Base-by-base conservation (phyloP, 37 sponge, comb jelly and placozoan genomes). In the Crambe crambe region DNA sequence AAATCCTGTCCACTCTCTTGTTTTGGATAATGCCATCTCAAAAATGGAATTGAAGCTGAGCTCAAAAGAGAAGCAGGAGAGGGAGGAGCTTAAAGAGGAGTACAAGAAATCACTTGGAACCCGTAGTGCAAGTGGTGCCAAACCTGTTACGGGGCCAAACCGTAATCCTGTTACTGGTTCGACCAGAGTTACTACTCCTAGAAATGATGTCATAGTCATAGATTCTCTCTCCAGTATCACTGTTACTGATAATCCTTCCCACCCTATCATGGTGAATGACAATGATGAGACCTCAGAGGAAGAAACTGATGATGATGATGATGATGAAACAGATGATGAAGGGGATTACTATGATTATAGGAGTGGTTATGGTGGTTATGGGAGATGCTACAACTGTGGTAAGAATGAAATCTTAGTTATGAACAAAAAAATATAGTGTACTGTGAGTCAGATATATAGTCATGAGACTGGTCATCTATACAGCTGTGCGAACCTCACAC, bases 1-100 rank as follows among this genome's bases (percentile, higher is more conserved):
- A 0, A 56, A 77, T 29, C 89, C 85, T 18, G 86, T 88, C 0
- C 74, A 29, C 42, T 82, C 78, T 0, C 64, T 83, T 0, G 89
- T 38, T 5, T 42, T 88, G 41, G 85, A 88, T 60, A 88, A 88
- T 71, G 89, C 79, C n/a, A 72, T 88, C 27, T 32, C 21, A 30
- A 81, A 81, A 61, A 47, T 87, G 76, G 87, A 75, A 8, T 68
- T 62, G n/a, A 74, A 80, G 54, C 39, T 87, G 47, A 40, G 60
- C 29, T 29, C 29, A 1, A 66, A 74, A 2, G 76, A 56, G 27
- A 60, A 42, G 54, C 37, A 78, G 47, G 79, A 64, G 39, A 85
- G 86, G 56, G 39, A 40, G 22, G 17, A 41, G 29, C 3, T 63
- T 30, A 51, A 65, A 30, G 51, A 78, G 36, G 31, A 57, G 25